Conservation (phyloP, 2,888 invertebrate genomes). For the Uropetala carovei region DNA sequence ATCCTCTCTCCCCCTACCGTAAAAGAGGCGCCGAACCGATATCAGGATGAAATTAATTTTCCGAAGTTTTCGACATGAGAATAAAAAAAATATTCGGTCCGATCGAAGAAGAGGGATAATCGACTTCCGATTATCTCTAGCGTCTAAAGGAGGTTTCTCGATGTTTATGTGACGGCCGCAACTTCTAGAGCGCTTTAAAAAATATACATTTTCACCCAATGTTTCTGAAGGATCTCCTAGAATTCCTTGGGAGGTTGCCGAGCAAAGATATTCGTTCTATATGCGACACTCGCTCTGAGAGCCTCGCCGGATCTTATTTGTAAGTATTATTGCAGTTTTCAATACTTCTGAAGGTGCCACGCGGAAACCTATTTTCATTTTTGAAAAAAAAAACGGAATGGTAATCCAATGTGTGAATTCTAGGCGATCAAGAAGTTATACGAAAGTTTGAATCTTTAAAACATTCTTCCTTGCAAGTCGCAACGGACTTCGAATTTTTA, state of each 20-base stretch:
- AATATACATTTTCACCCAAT: background rate
- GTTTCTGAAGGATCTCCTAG: background rate
- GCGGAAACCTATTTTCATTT: no score
- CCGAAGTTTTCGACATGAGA: constrained; percentile 18
- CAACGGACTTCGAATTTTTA: no score
- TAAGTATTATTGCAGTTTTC: no score
- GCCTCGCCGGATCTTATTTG: no score
- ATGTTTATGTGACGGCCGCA: background rate
- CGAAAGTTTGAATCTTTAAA: no score
- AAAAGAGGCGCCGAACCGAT: constrained; percentile 32
- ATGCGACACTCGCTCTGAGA: no score
- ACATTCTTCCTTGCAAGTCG: no score
- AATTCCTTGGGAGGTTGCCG: background rate
- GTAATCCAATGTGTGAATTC: no score
- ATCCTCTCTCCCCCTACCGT: background rate
- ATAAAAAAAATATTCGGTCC: background rate
- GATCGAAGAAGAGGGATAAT: background rate
- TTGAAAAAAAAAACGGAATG: no score
- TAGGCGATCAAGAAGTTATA: no score
- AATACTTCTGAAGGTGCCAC: no score
- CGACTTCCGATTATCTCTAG: constrained; percentile 9
- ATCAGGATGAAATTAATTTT: constrained; percentile 54
- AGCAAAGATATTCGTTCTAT: no score
- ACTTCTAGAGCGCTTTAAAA: background rate
- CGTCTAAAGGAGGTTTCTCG: background rate